A percentile compares a stretch with the other conserved stretches of the same genome.
Evolutionary conservation across 2,888 invertebrate species (phyloP).

Genomic region (Fissipunctia ypsillon): DNA sequence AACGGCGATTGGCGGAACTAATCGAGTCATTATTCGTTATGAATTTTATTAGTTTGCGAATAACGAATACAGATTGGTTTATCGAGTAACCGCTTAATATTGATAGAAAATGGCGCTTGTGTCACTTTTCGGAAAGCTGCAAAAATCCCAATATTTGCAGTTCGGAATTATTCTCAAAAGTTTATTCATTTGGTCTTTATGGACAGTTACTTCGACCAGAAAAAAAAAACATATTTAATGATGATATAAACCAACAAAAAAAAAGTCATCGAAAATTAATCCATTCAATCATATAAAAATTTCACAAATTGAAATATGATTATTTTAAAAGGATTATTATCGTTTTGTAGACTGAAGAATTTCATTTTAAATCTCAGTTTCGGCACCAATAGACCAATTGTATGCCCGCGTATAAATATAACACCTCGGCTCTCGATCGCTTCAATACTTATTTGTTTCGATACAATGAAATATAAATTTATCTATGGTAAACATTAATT

Average conservation of each 20-base stretch:
- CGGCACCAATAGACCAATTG: neutral
- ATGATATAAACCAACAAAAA: neutral
- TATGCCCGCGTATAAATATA: conserved; percentile 47
- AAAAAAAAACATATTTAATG: neutral
- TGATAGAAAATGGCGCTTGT: neutral
- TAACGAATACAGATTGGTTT: neutral
- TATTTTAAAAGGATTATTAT: conserved; percentile 16
- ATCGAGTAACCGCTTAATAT: neutral
- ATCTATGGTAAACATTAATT: conserved; percentile 47
- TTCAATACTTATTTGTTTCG: conserved; percentile 59
- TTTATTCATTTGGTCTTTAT: neutral
- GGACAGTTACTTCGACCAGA: neutral
- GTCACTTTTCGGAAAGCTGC: neutral
- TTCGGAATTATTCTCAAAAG: conserved; percentile 18
- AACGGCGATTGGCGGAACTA: neutral
- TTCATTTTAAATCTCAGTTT: neutral
- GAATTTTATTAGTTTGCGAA: neutral
- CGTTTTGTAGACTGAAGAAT: neutral
- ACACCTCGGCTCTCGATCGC: conserved; percentile 63
- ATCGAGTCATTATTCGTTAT: neutral
- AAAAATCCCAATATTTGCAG: neutral
- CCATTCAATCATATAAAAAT: conserved; percentile 2
- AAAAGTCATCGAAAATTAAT: neutral
- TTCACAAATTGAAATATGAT: conserved; percentile 13
- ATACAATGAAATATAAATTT: conserved; percentile 48